Evolutionary conservation across 2,888 invertebrate species (phyloP), one percentile per base, ranked within the genome.

Genomic region (Fragum fragum): DNA sequence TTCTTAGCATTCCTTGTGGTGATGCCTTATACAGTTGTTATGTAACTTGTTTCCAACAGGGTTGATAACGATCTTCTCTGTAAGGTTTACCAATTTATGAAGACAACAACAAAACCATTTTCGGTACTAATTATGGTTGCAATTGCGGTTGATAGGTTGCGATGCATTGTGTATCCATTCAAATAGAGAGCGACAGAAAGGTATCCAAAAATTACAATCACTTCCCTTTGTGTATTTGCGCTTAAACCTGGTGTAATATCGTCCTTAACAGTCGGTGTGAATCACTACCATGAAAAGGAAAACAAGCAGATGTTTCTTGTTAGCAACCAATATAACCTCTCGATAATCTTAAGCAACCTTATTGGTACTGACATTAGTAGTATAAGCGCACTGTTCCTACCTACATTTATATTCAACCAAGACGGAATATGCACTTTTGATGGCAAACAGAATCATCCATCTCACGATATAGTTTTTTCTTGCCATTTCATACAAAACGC

Each of bases 401-500:
- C n/a, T n/a, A n/a, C n/a, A n/a, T n/a, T n/a, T n/a, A 9, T 55
- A 36, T 23, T 55, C 32, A 71, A 36, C 53, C 55, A 3, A 71
- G 21, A 2, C n/a, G 28, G 21, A 23, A 79, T 5, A 39, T 42
- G 18, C 71, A 76, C 42, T 42, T 84, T 86, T 94, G 39, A 94
- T 93, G 93, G 90, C 93, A 6, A 86, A 90, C n/a, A 70, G 87
- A 14, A 61, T 92, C 18, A 83, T 94, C 0, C 73, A 85, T 1
- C 87, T 88, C 90, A 91, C 70, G 80, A 88, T 18, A 88, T 91
- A 23, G 85, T 94, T 7, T 94, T 94, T 83, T 94, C 94, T 81
- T 87, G 93, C 70, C 94, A 94, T 87, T 94, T 94, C 79, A 90
- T 91, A 16, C 94, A 94, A 85, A 94, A 94, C 80, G 94, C 93